phyloP scores from a whole-genome alignment of 2,888 invertebrate genomes.

The Neoitamus cyanurus region DNA sequence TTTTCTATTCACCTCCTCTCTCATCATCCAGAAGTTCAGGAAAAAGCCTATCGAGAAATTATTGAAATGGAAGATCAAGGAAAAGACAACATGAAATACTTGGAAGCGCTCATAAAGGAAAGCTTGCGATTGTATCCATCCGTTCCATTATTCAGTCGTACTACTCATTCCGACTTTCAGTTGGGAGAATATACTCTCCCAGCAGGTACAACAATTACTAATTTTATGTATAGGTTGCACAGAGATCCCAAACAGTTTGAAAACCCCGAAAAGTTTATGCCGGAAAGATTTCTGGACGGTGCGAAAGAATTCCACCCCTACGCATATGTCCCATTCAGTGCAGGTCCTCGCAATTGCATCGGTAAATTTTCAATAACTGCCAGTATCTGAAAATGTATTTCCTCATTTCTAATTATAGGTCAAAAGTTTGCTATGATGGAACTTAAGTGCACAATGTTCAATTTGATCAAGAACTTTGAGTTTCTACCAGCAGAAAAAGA shows the following conservation, averaged over 20 bases:
- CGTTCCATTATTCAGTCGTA: conserved; percentile 68
- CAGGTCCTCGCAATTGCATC: conserved; percentile 64
- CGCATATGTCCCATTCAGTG: conserved; percentile 63
- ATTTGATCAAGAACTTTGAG: conserved; percentile 61
- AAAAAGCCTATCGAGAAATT: conserved; percentile 59
- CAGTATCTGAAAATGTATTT: neutral
- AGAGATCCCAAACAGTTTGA: conserved; percentile 67
- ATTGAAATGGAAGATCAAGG: conserved; percentile 62
- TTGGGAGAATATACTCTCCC: conserved; percentile 65
- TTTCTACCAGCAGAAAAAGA: conserved; percentile 59
- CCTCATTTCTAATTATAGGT: conserved; percentile 55
- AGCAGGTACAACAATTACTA: conserved; percentile 62
- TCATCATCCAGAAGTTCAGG: conserved; percentile 67
- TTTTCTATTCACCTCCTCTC: conserved; percentile 69
- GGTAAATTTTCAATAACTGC: conserved; percentile 50
- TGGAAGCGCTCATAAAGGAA: conserved; percentile 72
- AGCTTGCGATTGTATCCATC: conserved; percentile 70
- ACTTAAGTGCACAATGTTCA: conserved; percentile 60
- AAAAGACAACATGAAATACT: conserved; percentile 66
- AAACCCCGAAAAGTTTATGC: conserved; percentile 65
- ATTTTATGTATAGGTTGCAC: conserved; percentile 66
- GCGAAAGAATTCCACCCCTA: conserved; percentile 61
- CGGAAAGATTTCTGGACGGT: conserved; percentile 60
- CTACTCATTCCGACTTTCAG: conserved; percentile 65
- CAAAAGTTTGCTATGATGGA: conserved; percentile 66